Percentiles rank a stretch among this genome's conserved stretches.
phyloP scores from a whole-genome alignment of 2,113 vertebrate genomes.

The Bubalus kerabau region DNA sequence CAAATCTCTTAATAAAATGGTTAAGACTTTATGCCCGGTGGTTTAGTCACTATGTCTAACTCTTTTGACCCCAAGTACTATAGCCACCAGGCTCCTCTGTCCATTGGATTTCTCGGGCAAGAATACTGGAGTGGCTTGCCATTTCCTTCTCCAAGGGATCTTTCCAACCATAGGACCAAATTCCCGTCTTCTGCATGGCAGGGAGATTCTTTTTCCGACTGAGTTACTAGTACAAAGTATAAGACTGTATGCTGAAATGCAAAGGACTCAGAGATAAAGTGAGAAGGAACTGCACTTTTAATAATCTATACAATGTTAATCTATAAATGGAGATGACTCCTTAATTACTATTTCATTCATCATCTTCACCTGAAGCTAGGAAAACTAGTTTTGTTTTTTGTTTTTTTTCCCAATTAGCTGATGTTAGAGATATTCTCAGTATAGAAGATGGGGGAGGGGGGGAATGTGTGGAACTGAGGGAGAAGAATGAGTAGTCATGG shows the following conservation, averaged over 20 bases:
- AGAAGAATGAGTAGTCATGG: background rate
- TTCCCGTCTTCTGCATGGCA: background rate
- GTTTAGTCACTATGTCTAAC: background rate
- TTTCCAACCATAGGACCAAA: background rate
- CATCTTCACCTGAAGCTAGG: background rate
- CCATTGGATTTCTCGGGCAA: background rate
- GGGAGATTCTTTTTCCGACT: background rate
- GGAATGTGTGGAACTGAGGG: background rate
- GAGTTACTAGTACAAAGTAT: background rate
- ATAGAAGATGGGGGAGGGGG: background rate
- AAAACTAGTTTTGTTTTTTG: background rate
- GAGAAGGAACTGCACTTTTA: background rate
- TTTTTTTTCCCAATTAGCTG: background rate
- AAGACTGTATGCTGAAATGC: background rate
- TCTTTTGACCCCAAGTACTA: background rate
- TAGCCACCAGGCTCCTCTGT: background rate
- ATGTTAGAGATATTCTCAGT: background rate
- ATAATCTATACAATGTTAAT: background rate
- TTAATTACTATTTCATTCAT: background rate
- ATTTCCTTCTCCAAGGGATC: background rate
- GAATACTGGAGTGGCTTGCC: background rate
- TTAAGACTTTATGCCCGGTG: background rate
- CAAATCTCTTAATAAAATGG: background rate
- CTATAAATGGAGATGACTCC: background rate
- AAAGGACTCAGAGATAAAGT: slow-evolving; percentile 22